Evolutionary conservation across 2,888 invertebrate species (phyloP).

Genomic region (Trissonchulus latispiculum): DNA sequence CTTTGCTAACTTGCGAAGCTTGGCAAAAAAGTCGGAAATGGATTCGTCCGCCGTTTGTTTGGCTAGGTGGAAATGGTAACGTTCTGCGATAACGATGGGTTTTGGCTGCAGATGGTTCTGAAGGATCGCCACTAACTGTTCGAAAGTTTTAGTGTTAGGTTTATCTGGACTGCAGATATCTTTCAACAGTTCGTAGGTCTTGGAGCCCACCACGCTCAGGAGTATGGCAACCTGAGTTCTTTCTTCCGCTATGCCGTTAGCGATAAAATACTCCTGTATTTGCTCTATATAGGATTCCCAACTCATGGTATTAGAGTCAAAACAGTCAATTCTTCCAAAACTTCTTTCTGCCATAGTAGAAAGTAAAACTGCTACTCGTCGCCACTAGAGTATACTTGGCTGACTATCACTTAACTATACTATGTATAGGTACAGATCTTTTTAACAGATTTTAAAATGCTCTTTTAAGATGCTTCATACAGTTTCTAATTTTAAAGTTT

Average conservation of each 20-base stretch:
- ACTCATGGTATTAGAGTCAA: background rate
- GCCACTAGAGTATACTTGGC: background rate
- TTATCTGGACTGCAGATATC: background rate
- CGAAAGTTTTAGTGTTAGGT: background rate
- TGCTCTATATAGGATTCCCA: background rate
- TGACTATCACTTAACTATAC: no score
- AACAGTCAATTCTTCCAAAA: background rate
- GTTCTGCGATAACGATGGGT: background rate
- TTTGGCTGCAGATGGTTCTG: background rate
- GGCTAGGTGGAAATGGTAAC: background rate
- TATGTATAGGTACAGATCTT: no score
- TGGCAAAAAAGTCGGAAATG: background rate
- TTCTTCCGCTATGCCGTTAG: background rate
- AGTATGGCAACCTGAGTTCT: background rate
- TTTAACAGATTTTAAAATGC: no score
- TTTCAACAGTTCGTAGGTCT: background rate
- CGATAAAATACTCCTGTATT: background rate
- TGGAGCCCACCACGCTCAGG: background rate
- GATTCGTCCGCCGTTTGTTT: background rate
- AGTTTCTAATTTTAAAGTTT: no score
- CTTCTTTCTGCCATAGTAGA: background rate
- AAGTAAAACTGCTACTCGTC: background rate
- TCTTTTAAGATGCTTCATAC: no score
- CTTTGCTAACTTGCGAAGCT: background rate
- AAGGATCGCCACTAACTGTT: background rate